Evolutionary conservation across 2,888 invertebrate genomes (phyloP).

Genomic region (Rhagonycha lutea): DNA sequence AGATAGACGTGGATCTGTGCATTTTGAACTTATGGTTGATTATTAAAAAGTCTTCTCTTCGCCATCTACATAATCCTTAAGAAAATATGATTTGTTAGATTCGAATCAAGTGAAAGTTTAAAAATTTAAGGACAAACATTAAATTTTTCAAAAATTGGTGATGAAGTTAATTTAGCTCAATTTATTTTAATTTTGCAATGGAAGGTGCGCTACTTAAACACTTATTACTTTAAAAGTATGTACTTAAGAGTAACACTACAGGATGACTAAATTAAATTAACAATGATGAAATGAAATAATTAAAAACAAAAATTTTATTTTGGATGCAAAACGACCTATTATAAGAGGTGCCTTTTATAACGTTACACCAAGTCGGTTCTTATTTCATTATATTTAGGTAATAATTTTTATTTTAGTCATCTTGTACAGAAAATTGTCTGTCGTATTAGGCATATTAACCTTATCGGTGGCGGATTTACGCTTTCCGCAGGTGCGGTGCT

Average conservation of each 20-base stretch:
- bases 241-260: background rate
- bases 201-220: background rate
- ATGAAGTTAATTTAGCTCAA: constrained; percentile 1
- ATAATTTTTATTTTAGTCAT: constrained; percentile 31
- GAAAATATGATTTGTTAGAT: background rate
- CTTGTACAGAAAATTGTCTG: constrained; percentile 28
- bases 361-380: background rate
- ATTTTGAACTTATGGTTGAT: constrained; percentile 62
- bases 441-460: background rate
- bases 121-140: background rate
- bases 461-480: background rate
- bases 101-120: background rate
- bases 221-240: background rate
- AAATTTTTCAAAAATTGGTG: background rate
- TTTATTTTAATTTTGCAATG: background rate
- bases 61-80: background rate
- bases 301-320: background rate
- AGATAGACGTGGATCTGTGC: constrained; percentile 66
- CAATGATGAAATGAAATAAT: background rate
- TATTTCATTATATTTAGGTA: background rate
- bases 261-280: background rate
- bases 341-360: background rate
- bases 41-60: constrained; percentile 28
- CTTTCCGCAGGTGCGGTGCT: background rate
- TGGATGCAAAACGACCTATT: background rate